Base-by-base conservation (phyloP, 2,888 invertebrate species). In the Hipparchia semele region DNA sequence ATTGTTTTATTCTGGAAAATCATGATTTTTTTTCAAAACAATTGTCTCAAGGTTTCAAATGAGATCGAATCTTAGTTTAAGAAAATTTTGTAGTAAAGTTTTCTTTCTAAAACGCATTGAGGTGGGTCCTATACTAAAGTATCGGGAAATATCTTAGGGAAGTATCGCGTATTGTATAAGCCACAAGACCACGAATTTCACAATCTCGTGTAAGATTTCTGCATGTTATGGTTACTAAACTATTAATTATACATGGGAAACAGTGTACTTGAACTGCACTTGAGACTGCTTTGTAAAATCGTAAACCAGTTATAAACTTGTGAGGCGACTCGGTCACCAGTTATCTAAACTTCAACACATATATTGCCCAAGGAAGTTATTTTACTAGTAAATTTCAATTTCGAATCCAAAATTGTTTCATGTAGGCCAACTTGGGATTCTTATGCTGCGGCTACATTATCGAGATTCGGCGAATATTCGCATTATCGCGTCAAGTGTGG, bases 251-350 rank as follows among this genome's bases (percentile, higher is more conserved):
- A 59, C 60, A 33, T 49, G 12, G 49, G 51, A 33, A 59, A 68
- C 68, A 51, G 12, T 58, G 58, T 46, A 60, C 58, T 60, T 68
- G 49, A 59, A 68, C 59, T 68, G 59, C 59, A 68, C 68, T 68
- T 60, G 58, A 68, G 68, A 51, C 68, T 59, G 68, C 54, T 58
- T 68, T 68, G 68, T 68, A 23, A 49, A 49, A 68, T 68, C 68
- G 60, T 68, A 68, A 68, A 68, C 68, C 59, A 49, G 58, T 68
- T 68, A 39, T 39, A 68, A 60, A 68, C 59, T 68, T 68, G 46
- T 49, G 49, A 49, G 68, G 13, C 68, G 51, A 68, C 68, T 68
- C 58, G 68, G 59, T 60, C 51, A 65, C 51, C 51, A 59, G 68
- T 68, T 68, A 51, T 60, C 59, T 33, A 68, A 65, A 60, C 68